Base-by-base conservation (phyloP, 2,797 vertebrate genomes). In the Cottoperca gobio region DNA sequence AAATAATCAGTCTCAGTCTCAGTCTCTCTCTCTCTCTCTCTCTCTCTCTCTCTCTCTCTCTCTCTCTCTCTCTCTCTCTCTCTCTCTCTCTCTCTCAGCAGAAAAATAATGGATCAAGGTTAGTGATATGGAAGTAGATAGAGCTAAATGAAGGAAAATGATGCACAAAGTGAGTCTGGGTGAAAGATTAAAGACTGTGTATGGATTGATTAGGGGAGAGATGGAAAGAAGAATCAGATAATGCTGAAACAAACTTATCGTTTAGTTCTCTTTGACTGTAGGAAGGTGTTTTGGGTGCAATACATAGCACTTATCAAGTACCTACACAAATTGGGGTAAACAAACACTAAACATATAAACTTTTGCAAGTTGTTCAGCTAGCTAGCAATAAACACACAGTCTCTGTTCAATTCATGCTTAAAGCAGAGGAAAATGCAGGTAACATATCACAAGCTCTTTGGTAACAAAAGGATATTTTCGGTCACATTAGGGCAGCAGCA, bases 1-100 rank as follows among this genome's bases (percentile, higher is more conserved):
- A 84, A 85, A 91, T 89, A 87, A 83, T 54, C 52, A 46, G 80
- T 71, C 39, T 46, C 40, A 46, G 33, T 49, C 35, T 23, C 26
- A 31, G 23, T 13, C 4, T 64, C 23, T 57, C 53, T 45, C n/a
- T 39, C 28, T 31, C 24, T 64, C 43, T 63, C 49, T 14, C 6
- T 54, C 33, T 71, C 39, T 46, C 40, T 46, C 33, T 49, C 35
- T 23, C 26, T 31, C 23, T 13, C 4, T 64, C 23, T 57, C 53
- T 45, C n/a, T 39, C 28, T 31, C 24, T 64, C 43, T 63, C 49
- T 14, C 6, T 54, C 33, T 35, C 7, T 42, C n/a, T 55, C 21
- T 62, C 13, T 49, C 8, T 33, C 7, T 26, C 17, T 21, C 8
- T 31, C 35, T 21, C 26, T 11, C 19, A 21, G 26, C 46, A 24